Base-by-base conservation (phyloP, 2,888 invertebrate species). In the Cyclophora punctaria region DNA sequence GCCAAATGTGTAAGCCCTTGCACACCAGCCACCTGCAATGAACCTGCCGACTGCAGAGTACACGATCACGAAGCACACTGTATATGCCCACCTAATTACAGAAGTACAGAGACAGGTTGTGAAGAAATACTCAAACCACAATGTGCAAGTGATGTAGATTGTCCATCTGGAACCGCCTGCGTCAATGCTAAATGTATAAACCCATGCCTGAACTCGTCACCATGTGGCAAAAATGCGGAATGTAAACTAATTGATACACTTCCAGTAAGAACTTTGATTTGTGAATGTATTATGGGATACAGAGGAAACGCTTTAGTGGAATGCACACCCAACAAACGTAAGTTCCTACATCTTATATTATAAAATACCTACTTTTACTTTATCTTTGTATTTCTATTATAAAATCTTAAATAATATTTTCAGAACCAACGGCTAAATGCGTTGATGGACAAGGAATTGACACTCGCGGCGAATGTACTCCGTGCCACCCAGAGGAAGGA, bases 201-300 rank as follows among this genome's bases (percentile, higher is more conserved):
- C 77, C 96, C 97, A 6, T 97, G 97, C 72, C 87, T 89, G 45
- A 91, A 91, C 47, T 93, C 93, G 3, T 90, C 92, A 62, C 96
- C 96, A 0, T 97, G 97, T 69, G 96, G 95, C 4, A 90, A 91
- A 2, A 95, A 96, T 69, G 93, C 96, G 0, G 89, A 92, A 52
- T 96, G 96, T 71, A 92, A 91, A 55, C 93, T 95, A 2, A 82
- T 95, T 40, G 94, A 96, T 70, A 96, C 96, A 0, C 85, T 92
- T 47, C 96, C 96, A 5, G 93, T 97, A 0, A 91, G 95, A 71
- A 96, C 96, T 5, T 95, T 97, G 94, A 92, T 95, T 56, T 97
- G 97, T 71, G 94, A 95, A 78, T 97, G 97, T 74, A 75, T 93
- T 45, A 93, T 94, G 41, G 96, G 96, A 55, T 96, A 93, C 73